Conservation (phyloP, 1,140 invertebrate genomes). For the Drosophila gunungcola region DNA sequence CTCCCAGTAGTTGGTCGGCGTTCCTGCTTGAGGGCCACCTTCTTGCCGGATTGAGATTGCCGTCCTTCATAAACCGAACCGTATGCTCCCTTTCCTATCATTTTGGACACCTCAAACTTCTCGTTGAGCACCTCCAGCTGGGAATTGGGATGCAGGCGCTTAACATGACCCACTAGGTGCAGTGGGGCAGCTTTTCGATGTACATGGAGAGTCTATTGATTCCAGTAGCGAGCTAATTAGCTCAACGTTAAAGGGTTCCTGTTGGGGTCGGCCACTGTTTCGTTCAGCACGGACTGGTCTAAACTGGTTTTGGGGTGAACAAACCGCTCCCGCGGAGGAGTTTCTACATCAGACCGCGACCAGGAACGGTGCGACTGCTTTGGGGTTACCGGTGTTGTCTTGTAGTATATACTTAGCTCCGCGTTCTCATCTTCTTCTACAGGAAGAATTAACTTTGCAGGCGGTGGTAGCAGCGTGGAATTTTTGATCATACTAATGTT, state of each 20-base stretch:
- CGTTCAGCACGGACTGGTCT: conserved; percentile 39
- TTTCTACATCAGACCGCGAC: conserved; percentile 28
- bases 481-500: conserved; percentile 81
- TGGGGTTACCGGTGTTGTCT: conserved; percentile 65
- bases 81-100: conserved; percentile 91
- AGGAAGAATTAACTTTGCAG: neutral
- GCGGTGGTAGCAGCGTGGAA: conserved; percentile 63
- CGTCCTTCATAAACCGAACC: conserved; percentile 87
- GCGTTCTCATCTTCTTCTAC: conserved; percentile 6
- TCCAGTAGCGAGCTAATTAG: conserved; percentile 86
- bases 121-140: conserved; percentile 86
- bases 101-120: conserved; percentile 89
- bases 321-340: conserved; percentile 16
- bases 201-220: conserved; percentile 85
- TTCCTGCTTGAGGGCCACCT: conserved; percentile 91
- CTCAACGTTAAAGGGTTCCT: conserved; percentile 87
- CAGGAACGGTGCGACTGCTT: conserved; percentile 61
- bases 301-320: conserved; percentile 43
- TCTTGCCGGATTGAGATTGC: conserved; percentile 74
- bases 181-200: conserved; percentile 64
- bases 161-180: conserved; percentile 66
- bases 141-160: conserved; percentile 78
- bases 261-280: conserved; percentile 51
- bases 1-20: conserved; percentile 92
- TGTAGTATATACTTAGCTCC: conserved; percentile 76